phyloP scores from a whole-genome alignment of 2,888 invertebrate species.

The Diarsia dahlii region DNA sequence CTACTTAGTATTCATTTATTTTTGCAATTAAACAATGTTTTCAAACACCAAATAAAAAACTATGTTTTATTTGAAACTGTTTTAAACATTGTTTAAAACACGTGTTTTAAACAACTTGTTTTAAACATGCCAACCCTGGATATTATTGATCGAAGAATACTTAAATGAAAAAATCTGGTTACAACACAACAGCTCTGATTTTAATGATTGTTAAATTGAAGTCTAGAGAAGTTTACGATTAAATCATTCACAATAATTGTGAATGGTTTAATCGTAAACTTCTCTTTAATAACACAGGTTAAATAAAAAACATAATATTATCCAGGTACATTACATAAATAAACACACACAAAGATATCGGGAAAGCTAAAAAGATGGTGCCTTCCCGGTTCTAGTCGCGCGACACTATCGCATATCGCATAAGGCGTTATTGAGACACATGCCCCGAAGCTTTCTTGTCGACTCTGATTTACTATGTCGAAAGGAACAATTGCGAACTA shows the following conservation, averaged over 20 bases:
- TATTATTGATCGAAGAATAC: too few species aligned
- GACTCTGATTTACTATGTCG: constrained; percentile 75
- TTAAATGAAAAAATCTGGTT: background rate
- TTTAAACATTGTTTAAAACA: too few species aligned
- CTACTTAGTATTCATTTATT: too few species aligned
- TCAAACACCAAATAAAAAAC: too few species aligned
- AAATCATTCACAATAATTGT: too few species aligned
- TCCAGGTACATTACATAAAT: too few species aligned
- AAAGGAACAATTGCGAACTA: constrained; percentile 68
- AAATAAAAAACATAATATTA: background rate
- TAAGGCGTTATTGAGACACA: constrained; percentile 79
- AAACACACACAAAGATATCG: constrained; percentile 10
- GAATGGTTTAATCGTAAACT: background rate
- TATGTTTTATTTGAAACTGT: too few species aligned
- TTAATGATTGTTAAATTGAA: too few species aligned
- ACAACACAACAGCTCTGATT: background rate
- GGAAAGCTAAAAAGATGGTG: constrained; percentile 29
- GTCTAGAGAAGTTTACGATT: too few species aligned
- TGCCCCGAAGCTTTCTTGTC: constrained; percentile 71
- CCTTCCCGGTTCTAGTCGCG: constrained; percentile 8
- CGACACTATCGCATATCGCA: constrained; percentile 67
- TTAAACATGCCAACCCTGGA: too few species aligned
- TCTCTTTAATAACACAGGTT: background rate
- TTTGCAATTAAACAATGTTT: too few species aligned
- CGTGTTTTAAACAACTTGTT: too few species aligned